These are phyloP conservation scores for Micronycteris hirsuta DNA, from an alignment of 2,113 vertebrate genomes.

Conservation along the genomic window DNA sequence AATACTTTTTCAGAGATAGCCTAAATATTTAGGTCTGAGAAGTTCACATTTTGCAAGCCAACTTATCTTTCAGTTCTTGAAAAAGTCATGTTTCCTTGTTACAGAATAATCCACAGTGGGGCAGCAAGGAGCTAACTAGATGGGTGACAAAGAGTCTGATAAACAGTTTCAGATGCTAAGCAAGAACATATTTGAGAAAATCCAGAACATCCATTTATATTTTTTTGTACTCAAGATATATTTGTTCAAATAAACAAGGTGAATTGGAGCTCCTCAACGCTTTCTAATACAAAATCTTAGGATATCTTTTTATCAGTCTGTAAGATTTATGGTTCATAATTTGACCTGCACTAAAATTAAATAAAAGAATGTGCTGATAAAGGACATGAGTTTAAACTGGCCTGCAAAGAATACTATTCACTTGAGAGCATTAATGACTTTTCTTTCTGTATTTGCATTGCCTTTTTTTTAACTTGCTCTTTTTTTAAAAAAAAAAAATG, in stretches of 20 bases:
- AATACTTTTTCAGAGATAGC: not conserved
- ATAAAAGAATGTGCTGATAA: not conserved
- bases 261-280: not conserved
- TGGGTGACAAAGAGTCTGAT: not conserved
- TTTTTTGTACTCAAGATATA: constrained; percentile 11
- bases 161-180: not conserved
- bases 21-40: not conserved
- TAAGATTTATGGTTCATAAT: not conserved
- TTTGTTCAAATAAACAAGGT: not conserved
- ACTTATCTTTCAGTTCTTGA: not conserved
- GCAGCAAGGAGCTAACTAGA: constrained; percentile 24
- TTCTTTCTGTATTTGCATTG: constrained; percentile 29
- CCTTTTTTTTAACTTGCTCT: not conserved
- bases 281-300: constrained; percentile 11
- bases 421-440: not conserved
- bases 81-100: not conserved
- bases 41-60: not conserved
- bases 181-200: not conserved
- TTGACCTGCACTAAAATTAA: not conserved
- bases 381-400: not conserved
- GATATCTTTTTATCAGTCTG: not conserved
- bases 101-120: not conserved
- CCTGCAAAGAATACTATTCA: not conserved
- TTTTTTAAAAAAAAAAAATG: constrained; percentile 28
- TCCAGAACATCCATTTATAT: not conserved